Evolutionary conservation across 64 coral and sea anemone species (phyloP).

Genomic region (Montipora cactus): DNA sequence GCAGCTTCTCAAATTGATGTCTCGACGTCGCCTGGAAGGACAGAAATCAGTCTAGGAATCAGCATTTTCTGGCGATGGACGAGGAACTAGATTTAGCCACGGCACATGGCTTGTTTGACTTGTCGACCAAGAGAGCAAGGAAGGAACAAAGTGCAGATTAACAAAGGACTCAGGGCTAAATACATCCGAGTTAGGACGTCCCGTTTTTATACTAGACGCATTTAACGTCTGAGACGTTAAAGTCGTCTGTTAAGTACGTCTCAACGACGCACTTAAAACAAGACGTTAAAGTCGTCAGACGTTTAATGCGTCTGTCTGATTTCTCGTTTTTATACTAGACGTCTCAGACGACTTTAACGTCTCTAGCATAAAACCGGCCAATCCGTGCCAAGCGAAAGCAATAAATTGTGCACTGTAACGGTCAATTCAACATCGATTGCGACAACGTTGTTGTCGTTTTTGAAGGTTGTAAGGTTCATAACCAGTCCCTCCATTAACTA

Average conservation of each 20-base stretch:
- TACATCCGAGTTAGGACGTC: not conserved
- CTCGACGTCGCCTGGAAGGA: no score
- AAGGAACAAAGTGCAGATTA: not conserved
- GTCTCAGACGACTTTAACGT: no score
- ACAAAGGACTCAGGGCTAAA: constrained; percentile 1
- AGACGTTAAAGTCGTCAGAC: not conserved
- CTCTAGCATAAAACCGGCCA: no score
- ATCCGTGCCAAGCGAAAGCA: no score
- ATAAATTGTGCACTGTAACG: no score
- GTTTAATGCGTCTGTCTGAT: no score
- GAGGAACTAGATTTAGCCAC: not conserved
- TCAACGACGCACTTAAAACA: not conserved
- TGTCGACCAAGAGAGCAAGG: not conserved
- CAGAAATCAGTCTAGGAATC: not conserved
- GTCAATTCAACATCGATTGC: no score
- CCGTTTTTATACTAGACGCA: constrained; percentile 3
- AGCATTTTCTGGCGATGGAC: not conserved
- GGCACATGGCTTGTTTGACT: not conserved
- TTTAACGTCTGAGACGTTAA: constrained; percentile 41
- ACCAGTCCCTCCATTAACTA: no score
- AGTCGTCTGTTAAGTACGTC: not conserved
- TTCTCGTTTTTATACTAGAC: no score
- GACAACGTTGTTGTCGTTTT: no score
- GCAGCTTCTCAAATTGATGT: no score
- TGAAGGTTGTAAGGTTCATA: no score